These are phyloP conservation scores for Ennomos erosarius DNA, from an alignment of 2,888 invertebrate genomes.

Conservation along the genomic window DNA sequence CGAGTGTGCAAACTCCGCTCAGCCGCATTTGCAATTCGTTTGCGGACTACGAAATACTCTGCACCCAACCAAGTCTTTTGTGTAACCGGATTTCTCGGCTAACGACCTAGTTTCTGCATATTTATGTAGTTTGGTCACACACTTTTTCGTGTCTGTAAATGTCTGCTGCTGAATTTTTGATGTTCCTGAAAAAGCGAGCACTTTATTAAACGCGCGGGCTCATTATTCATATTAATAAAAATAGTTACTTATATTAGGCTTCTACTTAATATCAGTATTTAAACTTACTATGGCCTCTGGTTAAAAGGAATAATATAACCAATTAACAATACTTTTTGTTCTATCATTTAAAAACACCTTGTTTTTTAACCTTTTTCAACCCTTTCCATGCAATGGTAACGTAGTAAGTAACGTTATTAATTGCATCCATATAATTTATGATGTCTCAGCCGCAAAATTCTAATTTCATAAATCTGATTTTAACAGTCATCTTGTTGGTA, in stretches of 20 bases:
- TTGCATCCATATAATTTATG: too few species aligned
- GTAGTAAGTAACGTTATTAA: too few species aligned
- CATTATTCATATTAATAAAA: slow-evolving; percentile 9
- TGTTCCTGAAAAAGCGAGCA: slow-evolving; percentile 20
- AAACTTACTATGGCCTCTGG: too few species aligned
- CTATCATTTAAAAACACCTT: too few species aligned
- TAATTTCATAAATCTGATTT: too few species aligned
- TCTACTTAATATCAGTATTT: neutral
- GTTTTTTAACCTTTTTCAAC: too few species aligned
- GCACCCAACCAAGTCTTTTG: slow-evolving; percentile 71
- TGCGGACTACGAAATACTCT: slow-evolving; percentile 71
- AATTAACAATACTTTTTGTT: too few species aligned
- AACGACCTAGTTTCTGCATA: slow-evolving; percentile 73
- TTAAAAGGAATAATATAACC: too few species aligned
- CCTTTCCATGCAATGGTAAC: too few species aligned
- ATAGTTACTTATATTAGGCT: neutral
- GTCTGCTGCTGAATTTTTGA: slow-evolving; percentile 40
- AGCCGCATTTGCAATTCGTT: slow-evolving; percentile 73
- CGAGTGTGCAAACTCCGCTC: slow-evolving; percentile 67
- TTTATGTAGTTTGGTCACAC: slow-evolving; percentile 70
- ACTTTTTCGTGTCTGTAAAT: slow-evolving; percentile 57
- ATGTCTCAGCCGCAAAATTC: too few species aligned
- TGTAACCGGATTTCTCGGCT: slow-evolving; percentile 74
- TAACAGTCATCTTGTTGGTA: too few species aligned
- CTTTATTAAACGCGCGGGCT: slow-evolving; percentile 9